Percentiles rank a stretch among this genome's conserved stretches.
Conservation (phyloP, 1,140 invertebrate species). For the Lepeophtheirus salmonis region DNA sequence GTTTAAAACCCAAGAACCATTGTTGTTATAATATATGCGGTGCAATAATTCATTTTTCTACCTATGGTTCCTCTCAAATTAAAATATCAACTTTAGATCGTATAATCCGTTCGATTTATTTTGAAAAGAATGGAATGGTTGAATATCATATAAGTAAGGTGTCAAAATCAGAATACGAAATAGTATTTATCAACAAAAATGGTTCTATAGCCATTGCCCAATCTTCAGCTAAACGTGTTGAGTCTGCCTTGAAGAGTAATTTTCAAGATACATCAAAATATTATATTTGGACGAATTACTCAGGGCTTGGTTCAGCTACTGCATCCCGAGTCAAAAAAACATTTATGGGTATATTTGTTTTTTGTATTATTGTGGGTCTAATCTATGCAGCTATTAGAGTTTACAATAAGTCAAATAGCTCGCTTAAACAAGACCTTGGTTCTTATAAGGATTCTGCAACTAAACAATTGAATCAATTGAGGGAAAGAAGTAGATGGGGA, state of each 20-base stretch:
- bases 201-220: neutral
- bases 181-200: neutral
- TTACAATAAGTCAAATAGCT: neutral
- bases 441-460: neutral
- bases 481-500: no score
- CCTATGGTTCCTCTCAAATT: neutral
- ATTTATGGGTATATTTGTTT: neutral
- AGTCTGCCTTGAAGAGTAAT: neutral
- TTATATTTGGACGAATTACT: neutral
- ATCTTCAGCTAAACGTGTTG: neutral
- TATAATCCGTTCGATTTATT: neutral
- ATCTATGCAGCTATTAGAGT: neutral
- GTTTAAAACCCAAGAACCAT: neutral
- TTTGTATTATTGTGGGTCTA: neutral
- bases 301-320: neutral
- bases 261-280: neutral
- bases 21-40: neutral
- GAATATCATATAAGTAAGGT: neutral
- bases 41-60: neutral
- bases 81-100: neutral
- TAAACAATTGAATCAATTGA: no score
- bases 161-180: neutral
- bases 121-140: neutral
- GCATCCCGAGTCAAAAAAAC: neutral
- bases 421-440: neutral